Evolutionary conservation across 2,797 vertebrate species (phyloP).

Genomic region (Falco novaeseelandiae): DNA sequence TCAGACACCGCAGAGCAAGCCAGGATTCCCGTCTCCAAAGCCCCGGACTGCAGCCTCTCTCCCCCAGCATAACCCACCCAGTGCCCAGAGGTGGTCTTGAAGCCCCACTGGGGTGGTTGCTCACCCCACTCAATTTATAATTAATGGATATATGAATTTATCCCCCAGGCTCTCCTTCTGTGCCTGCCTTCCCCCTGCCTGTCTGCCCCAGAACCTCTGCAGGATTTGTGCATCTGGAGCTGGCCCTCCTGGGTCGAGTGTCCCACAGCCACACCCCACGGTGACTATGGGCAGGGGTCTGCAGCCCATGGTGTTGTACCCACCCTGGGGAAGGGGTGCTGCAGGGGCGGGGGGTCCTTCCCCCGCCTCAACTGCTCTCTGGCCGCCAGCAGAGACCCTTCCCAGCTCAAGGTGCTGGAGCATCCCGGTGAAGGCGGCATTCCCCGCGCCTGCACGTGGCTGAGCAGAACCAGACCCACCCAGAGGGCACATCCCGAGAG

Average conservation of each 20-base stretch:
- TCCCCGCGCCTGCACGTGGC: fast-evolving
- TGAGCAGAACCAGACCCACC: neutral
- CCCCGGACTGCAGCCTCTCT: neutral
- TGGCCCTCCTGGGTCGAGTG: fast-evolving
- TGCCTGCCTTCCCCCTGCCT: neutral
- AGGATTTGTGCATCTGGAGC: neutral
- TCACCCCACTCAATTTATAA: fast-evolving
- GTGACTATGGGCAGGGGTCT: fast-evolving
- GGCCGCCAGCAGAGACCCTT: neutral
- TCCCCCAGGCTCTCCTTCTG: neutral
- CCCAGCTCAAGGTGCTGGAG: neutral
- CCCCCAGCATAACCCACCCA: neutral
- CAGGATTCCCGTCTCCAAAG: neutral
- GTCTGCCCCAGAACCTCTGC: neutral
- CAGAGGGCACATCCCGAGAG: fast-evolving
- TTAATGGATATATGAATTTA: neutral
- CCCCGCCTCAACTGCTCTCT: fast-evolving
- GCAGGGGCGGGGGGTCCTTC: fast-evolving
- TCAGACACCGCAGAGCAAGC: neutral
- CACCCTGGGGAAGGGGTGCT: neutral
- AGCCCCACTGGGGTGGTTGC: neutral
- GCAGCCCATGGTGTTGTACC: fast-evolving
- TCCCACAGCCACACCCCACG: neutral
- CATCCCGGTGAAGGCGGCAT: fast-evolving
- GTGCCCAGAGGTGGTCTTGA: fast-evolving